These are phyloP conservation scores for Progne subis DNA, from an alignment of 2,113 vertebrate genomes.

Conservation along the genomic window DNA sequence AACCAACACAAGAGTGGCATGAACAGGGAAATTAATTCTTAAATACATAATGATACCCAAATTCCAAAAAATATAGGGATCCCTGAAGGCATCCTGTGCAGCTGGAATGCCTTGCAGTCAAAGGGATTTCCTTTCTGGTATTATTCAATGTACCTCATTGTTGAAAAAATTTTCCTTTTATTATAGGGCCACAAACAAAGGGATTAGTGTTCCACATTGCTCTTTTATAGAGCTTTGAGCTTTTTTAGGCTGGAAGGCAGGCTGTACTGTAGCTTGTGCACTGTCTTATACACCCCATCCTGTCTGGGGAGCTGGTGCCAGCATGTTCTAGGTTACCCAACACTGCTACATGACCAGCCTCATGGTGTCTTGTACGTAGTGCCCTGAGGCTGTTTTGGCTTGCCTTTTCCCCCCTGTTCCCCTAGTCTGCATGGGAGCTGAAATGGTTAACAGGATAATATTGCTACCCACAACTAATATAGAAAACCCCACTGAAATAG, in stretches of 20 bases:
- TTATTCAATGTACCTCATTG: slow-evolving; percentile 3
- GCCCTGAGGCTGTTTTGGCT: not conserved
- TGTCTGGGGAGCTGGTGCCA: not conserved
- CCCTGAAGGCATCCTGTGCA: not conserved
- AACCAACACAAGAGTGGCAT: not conserved
- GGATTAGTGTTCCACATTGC: slow-evolving; percentile 7
- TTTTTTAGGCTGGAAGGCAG: not conserved
- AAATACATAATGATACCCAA: not conserved
- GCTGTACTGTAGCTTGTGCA: not conserved
- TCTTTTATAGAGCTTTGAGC: not conserved
- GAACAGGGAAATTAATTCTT: not conserved
- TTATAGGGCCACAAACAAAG: slow-evolving; percentile 48
- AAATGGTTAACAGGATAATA: not conserved
- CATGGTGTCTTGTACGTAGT: fast-evolving
- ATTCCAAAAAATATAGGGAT: slow-evolving; percentile 28
- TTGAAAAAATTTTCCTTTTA: slow-evolving; percentile 48
- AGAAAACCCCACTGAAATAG: not conserved
- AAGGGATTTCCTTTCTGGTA: not conserved
- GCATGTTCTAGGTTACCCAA: not conserved
- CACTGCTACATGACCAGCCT: not conserved
- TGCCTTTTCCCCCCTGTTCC: not conserved
- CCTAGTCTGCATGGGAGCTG: not conserved
- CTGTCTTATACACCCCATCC: not conserved
- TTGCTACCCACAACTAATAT: not conserved
- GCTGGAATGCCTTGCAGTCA: not conserved